Percentiles rank a stretch among this genome's conserved stretches.
phyloP scores from a whole-genome alignment of 2,888 invertebrate genomes.

The Erebia palarica region DNA sequence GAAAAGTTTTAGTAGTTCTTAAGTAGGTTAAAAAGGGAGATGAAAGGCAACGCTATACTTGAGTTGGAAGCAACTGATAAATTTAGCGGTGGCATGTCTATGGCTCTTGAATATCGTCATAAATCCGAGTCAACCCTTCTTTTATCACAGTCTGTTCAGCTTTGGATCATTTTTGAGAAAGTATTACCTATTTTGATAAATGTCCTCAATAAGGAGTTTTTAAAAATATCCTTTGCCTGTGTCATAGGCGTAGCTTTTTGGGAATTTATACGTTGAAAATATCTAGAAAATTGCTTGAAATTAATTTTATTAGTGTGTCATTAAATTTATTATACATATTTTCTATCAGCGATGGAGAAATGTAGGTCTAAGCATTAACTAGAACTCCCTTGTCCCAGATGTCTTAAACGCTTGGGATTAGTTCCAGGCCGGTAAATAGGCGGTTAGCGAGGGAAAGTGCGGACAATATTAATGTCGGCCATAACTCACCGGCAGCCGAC shows the following conservation, averaged over 20 bases:
- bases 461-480: conserved; percentile 76
- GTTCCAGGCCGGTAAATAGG: conserved; percentile 66
- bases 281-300: no score
- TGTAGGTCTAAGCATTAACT: not conserved
- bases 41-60: not conserved
- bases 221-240: not conserved
- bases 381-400: conserved; percentile 5
- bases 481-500: conserved; percentile 70
- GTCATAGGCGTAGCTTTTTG: no score
- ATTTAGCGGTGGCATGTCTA: conserved; percentile 12
- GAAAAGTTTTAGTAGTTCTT: no score
- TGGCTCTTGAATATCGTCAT: conserved; percentile 16
- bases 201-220: not conserved
- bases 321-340: not conserved
- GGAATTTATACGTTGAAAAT: no score
- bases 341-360: not conserved
- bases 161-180: conserved; percentile 16
- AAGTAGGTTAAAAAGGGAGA: no score
- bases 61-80: conserved; percentile 16
- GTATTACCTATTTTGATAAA: conserved; percentile 10
- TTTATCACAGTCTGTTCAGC: conserved; percentile 8
- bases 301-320: no score
- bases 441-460: conserved; percentile 67
- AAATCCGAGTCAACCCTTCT: conserved; percentile 20
- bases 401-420: conserved; percentile 41